Base-by-base conservation (phyloP, 2,797 vertebrate genomes). In the Adelosebastes latens region DNA sequence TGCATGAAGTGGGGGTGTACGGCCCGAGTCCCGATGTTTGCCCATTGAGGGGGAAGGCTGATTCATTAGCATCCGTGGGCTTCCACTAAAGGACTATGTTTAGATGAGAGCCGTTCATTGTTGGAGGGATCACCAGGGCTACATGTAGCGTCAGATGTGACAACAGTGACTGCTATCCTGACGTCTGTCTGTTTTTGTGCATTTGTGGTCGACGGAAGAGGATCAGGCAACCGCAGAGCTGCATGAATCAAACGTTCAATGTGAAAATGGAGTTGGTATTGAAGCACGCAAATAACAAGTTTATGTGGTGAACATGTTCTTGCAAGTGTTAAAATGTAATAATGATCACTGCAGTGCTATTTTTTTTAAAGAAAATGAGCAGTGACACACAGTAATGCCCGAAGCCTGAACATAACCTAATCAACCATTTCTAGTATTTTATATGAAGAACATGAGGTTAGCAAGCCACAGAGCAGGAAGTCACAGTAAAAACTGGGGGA, bases 21-120 rank as follows among this genome's bases (percentile, higher is more conserved):
- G 6, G 65, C 49, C 46, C 1, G 24, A 64, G 9, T 62, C 49
- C 39, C 2, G 24, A 64, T 78, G 76, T 81, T 74, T 55, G 2
- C 49, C 27, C 7, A 62, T 36, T 49, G 32, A 62, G 8, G 36
- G 68, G 68, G 60, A 76, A 67, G 55, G 62, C 52, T 5, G 73
- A 69, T 74, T 88, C 63, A 89, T 90, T 80, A 81, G 72, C 81
- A 80, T 75, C 70, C 49, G 71, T 68, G 66, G 61, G 74, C 61
- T 58, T 72, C 67, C 36, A 79, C 60, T 73, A 20, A 62, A 66
- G 24, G 27, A 39, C 80, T 82, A 65, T 75, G 75, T 91, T 88
- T 81, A 68, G 84, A 84, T 76, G 59, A 75, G 73, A 72, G 81
- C 55, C 2, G 9, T 18, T 82, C 49, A 74, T 81, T 75, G 82